Percentiles rank a stretch among this genome's conserved stretches.
These are phyloP conservation scores for Cephalopterus ornatus DNA, from an alignment of 2,113 vertebrate genomes.

Conservation along the genomic window DNA sequence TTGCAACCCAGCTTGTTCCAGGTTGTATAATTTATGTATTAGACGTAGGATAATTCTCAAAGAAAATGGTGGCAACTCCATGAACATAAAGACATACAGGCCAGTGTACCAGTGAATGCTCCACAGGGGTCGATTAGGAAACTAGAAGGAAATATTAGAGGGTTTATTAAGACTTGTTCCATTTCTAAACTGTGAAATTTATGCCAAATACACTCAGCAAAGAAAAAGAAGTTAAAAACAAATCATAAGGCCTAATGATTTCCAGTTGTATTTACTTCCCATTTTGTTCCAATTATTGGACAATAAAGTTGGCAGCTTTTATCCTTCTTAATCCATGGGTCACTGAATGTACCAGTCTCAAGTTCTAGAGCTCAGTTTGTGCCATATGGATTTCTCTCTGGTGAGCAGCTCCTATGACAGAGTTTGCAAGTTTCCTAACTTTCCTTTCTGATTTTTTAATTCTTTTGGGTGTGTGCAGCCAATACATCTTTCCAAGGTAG, in stretches of 20 bases:
- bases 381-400: background rate
- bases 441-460: background rate
- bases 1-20: background rate
- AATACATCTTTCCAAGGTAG: background rate
- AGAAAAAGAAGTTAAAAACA: constrained; percentile 33
- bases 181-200: background rate
- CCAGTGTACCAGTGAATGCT: background rate
- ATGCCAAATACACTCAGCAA: constrained; percentile 7
- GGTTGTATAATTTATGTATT: background rate
- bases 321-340: background rate
- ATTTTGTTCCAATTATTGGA: background rate
- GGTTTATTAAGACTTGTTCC: background rate
- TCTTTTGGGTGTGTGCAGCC: background rate
- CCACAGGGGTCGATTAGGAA: background rate
- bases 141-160: background rate
- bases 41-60: background rate
- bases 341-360: background rate
- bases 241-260: background rate
- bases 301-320: background rate
- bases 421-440: background rate
- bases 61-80: background rate
- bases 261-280: constrained; percentile 22
- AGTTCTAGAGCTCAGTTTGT: background rate
- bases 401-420: background rate
- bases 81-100: background rate